These are phyloP conservation scores for Vespertilio murinus DNA, from an alignment of 2,797 vertebrate genomes.

Conservation along the genomic window DNA sequence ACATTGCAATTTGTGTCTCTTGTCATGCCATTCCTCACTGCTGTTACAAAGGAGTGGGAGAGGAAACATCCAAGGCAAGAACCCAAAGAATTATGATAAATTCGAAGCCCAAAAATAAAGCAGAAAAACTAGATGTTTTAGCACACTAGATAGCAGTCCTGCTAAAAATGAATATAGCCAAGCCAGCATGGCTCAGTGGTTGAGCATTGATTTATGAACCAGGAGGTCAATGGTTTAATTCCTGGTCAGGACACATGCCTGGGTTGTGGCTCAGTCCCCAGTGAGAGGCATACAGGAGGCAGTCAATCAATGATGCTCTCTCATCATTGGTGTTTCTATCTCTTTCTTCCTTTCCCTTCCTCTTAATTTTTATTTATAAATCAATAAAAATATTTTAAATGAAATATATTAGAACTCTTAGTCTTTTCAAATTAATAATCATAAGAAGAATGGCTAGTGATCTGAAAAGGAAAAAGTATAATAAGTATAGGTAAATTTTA, in stretches of 20 bases:
- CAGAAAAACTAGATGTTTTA: neutral
- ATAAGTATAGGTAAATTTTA: neutral
- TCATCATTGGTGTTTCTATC: too few relatives aligned
- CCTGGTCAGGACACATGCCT: too few relatives aligned
- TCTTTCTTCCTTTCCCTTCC: too few relatives aligned
- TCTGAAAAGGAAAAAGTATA: neutral
- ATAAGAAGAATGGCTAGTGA: neutral
- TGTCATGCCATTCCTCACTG: neutral
- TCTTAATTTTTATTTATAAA: too few relatives aligned
- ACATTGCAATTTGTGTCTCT: neutral
- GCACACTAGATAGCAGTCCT: neutral
- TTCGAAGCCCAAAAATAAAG: neutral
- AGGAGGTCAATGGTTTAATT: too few relatives aligned
- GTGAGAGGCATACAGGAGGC: too few relatives aligned
- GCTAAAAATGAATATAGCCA: neutral
- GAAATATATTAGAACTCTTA: neutral
- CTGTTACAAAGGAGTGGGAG: neutral
- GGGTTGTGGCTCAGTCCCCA: too few relatives aligned
- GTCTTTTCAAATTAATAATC: constrained; percentile 22
- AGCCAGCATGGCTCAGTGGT: too few relatives aligned
- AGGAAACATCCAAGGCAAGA: neutral
- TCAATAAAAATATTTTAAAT: neutral
- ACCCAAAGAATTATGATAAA: neutral
- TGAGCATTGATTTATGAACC: too few relatives aligned
- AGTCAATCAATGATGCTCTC: too few relatives aligned